These are phyloP conservation scores for Hippopotamus amphibius DNA, from an alignment of 2,113 vertebrate species.

Conservation along the genomic window DNA sequence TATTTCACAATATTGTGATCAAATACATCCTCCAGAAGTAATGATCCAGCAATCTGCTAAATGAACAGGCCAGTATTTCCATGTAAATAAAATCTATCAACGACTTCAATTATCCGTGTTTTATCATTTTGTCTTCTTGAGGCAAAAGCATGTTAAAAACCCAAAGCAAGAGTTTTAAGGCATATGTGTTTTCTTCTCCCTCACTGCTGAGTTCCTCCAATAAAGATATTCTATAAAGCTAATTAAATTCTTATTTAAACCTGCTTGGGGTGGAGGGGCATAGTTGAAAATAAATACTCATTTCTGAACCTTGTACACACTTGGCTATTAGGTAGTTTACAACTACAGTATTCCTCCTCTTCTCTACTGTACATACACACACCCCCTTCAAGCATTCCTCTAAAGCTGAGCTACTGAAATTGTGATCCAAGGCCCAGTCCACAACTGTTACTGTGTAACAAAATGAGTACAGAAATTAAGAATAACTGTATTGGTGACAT, in stretches of 20 bases:
- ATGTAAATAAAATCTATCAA: slow-evolving; percentile 66
- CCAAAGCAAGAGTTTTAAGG: background rate
- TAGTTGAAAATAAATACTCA: slow-evolving; percentile 50
- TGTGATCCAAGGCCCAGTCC: background rate
- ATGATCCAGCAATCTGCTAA: slow-evolving; percentile 66
- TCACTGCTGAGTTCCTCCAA: slow-evolving; percentile 42
- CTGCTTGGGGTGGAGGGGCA: background rate
- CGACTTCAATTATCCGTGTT: slow-evolving; percentile 13
- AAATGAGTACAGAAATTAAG: background rate
- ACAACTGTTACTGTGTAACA: background rate
- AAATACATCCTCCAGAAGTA: slow-evolving; percentile 64
- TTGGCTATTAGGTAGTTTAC: background rate
- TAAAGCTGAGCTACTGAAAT: background rate
- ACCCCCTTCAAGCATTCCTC: background rate
- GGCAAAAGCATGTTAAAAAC: slow-evolving; percentile 48
- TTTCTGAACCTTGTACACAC: background rate
- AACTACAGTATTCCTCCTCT: background rate
- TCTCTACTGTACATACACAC: background rate
- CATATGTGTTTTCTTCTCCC: background rate
- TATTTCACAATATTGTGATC: slow-evolving; percentile 66
- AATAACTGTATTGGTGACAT: too few relatives aligned
- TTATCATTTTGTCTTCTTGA: slow-evolving; percentile 48
- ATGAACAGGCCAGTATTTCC: slow-evolving; percentile 56
- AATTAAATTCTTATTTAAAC: slow-evolving; percentile 62
- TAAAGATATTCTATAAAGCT: slow-evolving; percentile 2